Percentiles rank a stretch among this genome's conserved stretches.
These are phyloP conservation scores for Bombus picipes DNA, from an alignment of 1,140 invertebrate species.

Conservation along the genomic window DNA sequence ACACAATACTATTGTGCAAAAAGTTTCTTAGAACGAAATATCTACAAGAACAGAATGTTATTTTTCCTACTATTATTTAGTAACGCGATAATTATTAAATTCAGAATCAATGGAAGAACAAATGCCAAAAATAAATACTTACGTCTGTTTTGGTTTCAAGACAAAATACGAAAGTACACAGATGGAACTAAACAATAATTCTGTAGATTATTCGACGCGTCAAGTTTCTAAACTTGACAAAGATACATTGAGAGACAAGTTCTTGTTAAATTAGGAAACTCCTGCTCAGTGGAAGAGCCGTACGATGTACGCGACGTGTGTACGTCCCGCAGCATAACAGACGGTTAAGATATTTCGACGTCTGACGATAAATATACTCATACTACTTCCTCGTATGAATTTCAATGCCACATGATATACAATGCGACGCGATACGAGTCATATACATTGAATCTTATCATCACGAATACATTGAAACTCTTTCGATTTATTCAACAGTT, in stretches of 20 bases:
- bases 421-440: not conserved
- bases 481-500: not conserved
- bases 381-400: conserved; percentile 40
- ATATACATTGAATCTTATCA: not conserved
- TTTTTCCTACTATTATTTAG: too few species aligned
- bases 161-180: too few species aligned
- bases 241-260: not conserved
- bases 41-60: too few species aligned
- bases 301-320: not conserved
- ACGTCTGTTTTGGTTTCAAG: too few species aligned
- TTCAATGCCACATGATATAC: not conserved
- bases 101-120: too few species aligned
- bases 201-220: not conserved
- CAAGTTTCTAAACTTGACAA: not conserved
- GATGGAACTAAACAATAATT: not conserved
- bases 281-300: not conserved
- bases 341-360: not conserved
- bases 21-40: too few species aligned
- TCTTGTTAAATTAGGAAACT: not conserved
- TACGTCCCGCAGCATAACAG: not conserved
- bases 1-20: too few species aligned
- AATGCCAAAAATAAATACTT: not conserved
- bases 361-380: conserved; percentile 47
- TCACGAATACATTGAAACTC: too few species aligned
- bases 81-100: too few species aligned